Evolutionary conservation across 2,113 vertebrate genomes (phyloP), one percentile per base, ranked within the genome.

Genomic region (Pachypanchax playfairii): DNA sequence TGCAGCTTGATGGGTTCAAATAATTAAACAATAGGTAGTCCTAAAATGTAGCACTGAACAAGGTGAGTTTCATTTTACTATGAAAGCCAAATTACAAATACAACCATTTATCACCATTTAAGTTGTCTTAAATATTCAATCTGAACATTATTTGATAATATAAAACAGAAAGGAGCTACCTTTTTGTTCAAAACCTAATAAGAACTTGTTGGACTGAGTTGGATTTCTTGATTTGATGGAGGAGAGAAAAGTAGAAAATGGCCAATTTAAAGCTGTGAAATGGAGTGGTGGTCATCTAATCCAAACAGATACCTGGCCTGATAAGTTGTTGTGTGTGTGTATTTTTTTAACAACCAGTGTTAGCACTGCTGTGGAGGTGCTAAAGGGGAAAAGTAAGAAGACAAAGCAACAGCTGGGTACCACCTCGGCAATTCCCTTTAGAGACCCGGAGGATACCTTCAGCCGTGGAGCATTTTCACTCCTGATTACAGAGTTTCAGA

Each of bases 331-430:
- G 63, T 42, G 5, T 24, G 22, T 50, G 29, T 53, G n/a, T 70
- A 35, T 60, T 60, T 33, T 54, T 25, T 39, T 67, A 80, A 83
- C 86, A 84, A 82, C 75, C 76, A 73, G 73, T 86, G 85, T 71
- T 85, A 77, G 77, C 89, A 86, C 84, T 86, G 75, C 75, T 28
- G 60, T 71, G 51, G 68, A 88, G 85, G 92, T 90, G 91, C 82
- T 91, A 93, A 92, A 88, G 89, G 90, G 87, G 81, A 88, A 86
- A 88, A 87, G 83, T 75, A 77, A 84, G 73, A 82, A 83, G 86
- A 87, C 84, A 86, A 84, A 85, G 88, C 81, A 90, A 89, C 92
- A 93, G 91, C 90, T 93, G 92, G 90, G 92, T 89, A 89, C 92
- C 87, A 69, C 62, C 77, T 83, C 75, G 68, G 85, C 85, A 85